Base-by-base conservation (phyloP, 1,140 invertebrate genomes). In the Drosophila gunungcola region DNA sequence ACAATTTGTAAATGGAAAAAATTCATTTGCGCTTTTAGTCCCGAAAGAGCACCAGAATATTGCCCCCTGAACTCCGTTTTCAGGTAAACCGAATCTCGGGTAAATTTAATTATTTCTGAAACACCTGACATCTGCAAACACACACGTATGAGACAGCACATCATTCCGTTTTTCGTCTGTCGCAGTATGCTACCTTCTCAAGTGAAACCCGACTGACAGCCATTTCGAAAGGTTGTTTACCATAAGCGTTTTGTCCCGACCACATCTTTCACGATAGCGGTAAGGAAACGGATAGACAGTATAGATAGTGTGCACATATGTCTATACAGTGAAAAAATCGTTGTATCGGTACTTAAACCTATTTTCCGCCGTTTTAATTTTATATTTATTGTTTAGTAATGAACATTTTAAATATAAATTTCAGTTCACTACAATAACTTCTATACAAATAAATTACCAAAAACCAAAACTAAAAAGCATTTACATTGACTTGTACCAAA, bases 61-160 rank as follows among this genome's bases (percentile, higher is more conserved):
- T 25, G 16, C 32, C 49, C 53, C 64, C 55, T 16, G 9, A 53
- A 41, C 45, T 48, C 41, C 13, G 41, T 27, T 67, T 46, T 46
- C 29, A 4, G 39, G 41, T 9, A 38, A 48, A 55, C 49, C 25
- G 54, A 80, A 77, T 64, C 77, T 73, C 52, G 46, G 60, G 54
- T 32, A 16, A 83, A 82, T 82, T 88, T 79, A 82, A 85, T 86
- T 85, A 86, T 85, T 74, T 48, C 54, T 53, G 32, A 34, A 56
- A 77, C 67, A 65, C 63, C 60, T 75, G 60, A 34, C 52, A 58
- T 42, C 41, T 72, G 45, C 52, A 77, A 70, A 51, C 43, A 42
- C 13, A n/a, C 39, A 42, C 36, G 25, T 29, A n/a, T 13, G 21
- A 27, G 32, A 38, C 32, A 34, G 57, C 63, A 78, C 49, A 54